phyloP scores from a whole-genome alignment of 2,888 invertebrate genomes.

The Zonitis immaculata region DNA sequence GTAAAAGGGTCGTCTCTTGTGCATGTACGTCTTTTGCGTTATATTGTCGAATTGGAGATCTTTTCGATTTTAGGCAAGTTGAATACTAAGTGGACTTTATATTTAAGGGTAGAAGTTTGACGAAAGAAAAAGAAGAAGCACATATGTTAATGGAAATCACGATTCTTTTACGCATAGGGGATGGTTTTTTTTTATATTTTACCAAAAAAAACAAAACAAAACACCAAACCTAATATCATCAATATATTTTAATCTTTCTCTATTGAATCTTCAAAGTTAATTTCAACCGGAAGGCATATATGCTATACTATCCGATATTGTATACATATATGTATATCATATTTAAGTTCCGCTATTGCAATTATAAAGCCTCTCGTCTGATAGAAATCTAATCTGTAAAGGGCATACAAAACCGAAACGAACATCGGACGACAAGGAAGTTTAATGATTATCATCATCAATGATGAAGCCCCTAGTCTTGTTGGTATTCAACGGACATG shows the following conservation, averaged over 20 bases:
- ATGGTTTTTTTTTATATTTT: too few relatives aligned
- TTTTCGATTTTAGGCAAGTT: slow-evolving; percentile 5
- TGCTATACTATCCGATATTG: background rate
- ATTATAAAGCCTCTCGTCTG: slow-evolving; percentile 22
- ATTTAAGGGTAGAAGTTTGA: background rate
- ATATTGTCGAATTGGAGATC: slow-evolving; percentile 14
- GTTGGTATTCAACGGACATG: slow-evolving; percentile 39
- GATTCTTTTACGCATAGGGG: too few relatives aligned
- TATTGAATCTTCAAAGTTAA: slow-evolving; percentile 31
- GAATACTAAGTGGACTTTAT: slow-evolving; percentile 15
- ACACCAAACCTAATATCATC: too few relatives aligned
- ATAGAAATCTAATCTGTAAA: slow-evolving; percentile 26
- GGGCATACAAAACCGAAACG: too few relatives aligned
- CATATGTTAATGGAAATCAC: slow-evolving; percentile 1
- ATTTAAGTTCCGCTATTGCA: slow-evolving; percentile 19
- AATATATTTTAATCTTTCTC: slow-evolving; percentile 32
- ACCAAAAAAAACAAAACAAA: too few relatives aligned
- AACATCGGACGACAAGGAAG: slow-evolving; percentile 15
- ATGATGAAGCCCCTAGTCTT: slow-evolving; percentile 35
- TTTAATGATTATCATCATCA: too few relatives aligned
- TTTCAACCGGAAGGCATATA: slow-evolving; percentile 21
- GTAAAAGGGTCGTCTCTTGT: background rate
- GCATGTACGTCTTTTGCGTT: too few relatives aligned
- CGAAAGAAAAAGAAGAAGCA: background rate
- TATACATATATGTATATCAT: slow-evolving; percentile 16